Base-by-base conservation (phyloP, 2,113 vertebrate genomes). In the Poecilia latipinna region DNA sequence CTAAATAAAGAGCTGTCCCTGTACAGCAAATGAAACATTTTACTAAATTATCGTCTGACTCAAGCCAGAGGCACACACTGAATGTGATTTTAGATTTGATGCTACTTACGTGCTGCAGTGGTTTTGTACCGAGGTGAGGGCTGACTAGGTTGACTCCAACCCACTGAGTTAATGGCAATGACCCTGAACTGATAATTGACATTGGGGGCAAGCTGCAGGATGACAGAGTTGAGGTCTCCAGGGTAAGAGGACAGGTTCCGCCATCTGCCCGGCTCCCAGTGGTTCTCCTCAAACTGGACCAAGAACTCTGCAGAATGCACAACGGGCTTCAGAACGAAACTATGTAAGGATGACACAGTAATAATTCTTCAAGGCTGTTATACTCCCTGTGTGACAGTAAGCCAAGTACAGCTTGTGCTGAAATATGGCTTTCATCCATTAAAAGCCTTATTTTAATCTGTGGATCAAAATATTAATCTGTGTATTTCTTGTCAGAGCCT, bases 131-230 rank as follows among this genome's bases (percentile, higher is more conserved):
- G 94, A 3, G 94, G 93, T 0, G 98, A 99, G 0, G 97, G 95
- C 2, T 22, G 13, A 63, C 98, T 99, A 72, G 98, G 97, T 61
- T 87, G 68, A 78, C 98, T 98, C 86, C 93, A 96, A 73, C 98
- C 98, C 37, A 99, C 96, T 0, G 95, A 91, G 12, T 99, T 99
- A 82, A 98, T 85, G 0, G 97, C 97, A 0, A 98, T 96, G 67
- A 99, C 97, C 17, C 98, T 94, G 90, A 99, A 99, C 77, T 97
- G 96, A 80, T 99, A 99, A 93, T 98, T 98, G 84, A 98, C 95
- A 0, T 96, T 98, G 0, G 98, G 97, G 0, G 96, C 94, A 0
- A 99, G 96, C 68, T 93, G 94, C 75, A 99, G 95, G 73, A 95
- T 12, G 0, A 96, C 97, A 0, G 97, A 95, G 93, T 98, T 98